Percentiles rank a stretch among this genome's conserved stretches.
Conservation (phyloP, 2,113 vertebrate species). For the Phaethon lepturus region DNA sequence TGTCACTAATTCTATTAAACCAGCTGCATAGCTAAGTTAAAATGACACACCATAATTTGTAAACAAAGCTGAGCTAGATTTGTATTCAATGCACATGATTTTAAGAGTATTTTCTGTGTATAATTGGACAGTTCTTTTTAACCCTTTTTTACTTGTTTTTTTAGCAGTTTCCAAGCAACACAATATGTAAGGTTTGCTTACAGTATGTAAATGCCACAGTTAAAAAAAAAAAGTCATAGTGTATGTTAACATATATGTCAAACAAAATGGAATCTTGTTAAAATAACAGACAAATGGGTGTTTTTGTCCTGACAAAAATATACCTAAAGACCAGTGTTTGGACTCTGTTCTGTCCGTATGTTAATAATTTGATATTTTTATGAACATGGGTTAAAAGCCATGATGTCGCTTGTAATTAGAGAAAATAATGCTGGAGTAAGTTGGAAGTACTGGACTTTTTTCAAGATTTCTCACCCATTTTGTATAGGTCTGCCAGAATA, state of each 20-base stretch:
- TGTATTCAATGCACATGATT: neutral
- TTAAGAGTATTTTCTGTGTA: neutral
- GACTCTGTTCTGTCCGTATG: neutral
- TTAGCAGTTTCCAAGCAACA: constrained; percentile 1
- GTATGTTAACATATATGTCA: neutral
- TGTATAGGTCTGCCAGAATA: neutral
- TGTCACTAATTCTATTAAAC: neutral
- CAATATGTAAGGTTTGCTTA: neutral
- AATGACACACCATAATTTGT: neutral
- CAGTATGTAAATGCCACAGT: neutral
- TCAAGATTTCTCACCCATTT: neutral
- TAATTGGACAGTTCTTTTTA: neutral
- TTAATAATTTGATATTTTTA: neutral
- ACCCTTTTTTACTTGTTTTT: neutral
- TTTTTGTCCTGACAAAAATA: neutral
- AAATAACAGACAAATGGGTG: neutral
- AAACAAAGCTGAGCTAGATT: neutral
- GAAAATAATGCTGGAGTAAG: neutral
- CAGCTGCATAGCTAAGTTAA: neutral
- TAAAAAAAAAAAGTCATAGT: neutral
- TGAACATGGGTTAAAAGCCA: neutral
- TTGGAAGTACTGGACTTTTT: neutral
- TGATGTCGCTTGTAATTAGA: neutral
- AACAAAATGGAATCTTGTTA: neutral
- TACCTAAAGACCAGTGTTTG: neutral